These are phyloP conservation scores for Tubulanus polymorphus DNA, from an alignment of 2,888 invertebrate species.

Conservation along the genomic window DNA sequence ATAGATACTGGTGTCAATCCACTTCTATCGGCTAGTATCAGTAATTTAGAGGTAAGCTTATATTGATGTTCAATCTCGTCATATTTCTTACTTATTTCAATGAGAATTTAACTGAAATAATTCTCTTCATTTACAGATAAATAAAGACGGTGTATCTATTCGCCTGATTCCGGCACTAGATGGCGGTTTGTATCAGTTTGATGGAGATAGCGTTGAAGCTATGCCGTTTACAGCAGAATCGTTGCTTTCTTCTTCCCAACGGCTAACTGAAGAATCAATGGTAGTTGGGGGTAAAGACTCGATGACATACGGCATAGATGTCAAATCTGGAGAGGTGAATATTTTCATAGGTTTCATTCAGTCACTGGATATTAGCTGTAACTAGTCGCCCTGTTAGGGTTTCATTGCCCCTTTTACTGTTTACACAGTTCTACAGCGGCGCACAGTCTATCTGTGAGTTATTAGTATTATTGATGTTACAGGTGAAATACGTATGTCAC, in stretches of 20 bases:
- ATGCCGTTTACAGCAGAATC: slow-evolving; percentile 82
- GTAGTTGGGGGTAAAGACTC: slow-evolving; percentile 76
- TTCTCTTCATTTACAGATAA: slow-evolving; percentile 27
- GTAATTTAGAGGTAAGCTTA: slow-evolving; percentile 70
- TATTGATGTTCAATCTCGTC: background rate
- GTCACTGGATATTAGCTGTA: too few relatives aligned
- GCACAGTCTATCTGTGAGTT: too few relatives aligned
- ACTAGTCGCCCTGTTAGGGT: too few relatives aligned
- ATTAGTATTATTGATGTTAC: slow-evolving; percentile 9
- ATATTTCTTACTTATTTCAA: background rate
- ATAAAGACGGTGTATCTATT: slow-evolving; percentile 37
- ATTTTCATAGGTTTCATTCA: too few relatives aligned
- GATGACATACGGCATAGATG: slow-evolving; percentile 79
- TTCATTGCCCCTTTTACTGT: too few relatives aligned
- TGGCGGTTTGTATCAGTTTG: slow-evolving; percentile 87
- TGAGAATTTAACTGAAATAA: background rate
- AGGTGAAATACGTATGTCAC: slow-evolving; percentile 42
- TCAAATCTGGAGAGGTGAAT: slow-evolving; percentile 61
- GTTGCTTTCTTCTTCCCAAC: slow-evolving; percentile 75
- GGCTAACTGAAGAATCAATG: slow-evolving; percentile 60
- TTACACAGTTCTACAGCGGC: too few relatives aligned
- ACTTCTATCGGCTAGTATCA: slow-evolving; percentile 83
- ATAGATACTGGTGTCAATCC: slow-evolving; percentile 71
- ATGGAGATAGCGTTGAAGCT: slow-evolving; percentile 81
- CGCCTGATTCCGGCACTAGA: slow-evolving; percentile 88